A percentile compares a stretch with the other conserved stretches of the same genome.
phyloP scores from a whole-genome alignment of 2,797 vertebrate species.

The Lepilemur septentrionalis region DNA sequence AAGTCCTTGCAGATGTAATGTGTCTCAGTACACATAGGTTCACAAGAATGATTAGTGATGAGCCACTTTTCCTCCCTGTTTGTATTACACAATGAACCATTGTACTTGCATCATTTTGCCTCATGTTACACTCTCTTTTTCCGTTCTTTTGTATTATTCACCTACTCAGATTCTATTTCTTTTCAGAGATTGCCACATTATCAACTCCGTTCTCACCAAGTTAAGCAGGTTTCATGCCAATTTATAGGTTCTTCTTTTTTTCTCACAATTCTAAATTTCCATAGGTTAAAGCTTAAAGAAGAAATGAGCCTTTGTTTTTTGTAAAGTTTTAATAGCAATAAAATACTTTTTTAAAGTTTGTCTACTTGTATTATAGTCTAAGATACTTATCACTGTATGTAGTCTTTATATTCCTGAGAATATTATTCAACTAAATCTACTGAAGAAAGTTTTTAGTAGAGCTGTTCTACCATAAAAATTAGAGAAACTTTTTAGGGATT shows the following conservation, averaged over 20 bases:
- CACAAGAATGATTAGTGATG: background rate
- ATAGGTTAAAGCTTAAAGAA: background rate
- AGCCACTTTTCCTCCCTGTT: background rate
- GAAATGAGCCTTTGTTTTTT: background rate
- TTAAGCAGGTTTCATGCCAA: background rate
- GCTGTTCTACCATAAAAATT: background rate
- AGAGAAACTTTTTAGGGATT: background rate
- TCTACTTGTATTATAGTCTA: background rate
- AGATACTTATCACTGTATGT: background rate
- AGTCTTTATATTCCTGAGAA: background rate
- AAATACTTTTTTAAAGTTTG: background rate
- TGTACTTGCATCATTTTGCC: background rate
- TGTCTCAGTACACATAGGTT: background rate
- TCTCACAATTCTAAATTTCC: background rate
- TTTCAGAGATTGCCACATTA: background rate
- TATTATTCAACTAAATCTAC: background rate
- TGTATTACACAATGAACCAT: background rate
- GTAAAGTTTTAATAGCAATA: background rate
- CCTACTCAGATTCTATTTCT: background rate
- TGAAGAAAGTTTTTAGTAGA: background rate
- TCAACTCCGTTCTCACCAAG: background rate
- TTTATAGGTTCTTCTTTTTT: background rate
- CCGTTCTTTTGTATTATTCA: background rate
- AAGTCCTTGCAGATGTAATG: slow-evolving; percentile 37
- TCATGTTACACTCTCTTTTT: background rate